These are phyloP conservation scores for Aspidapion aeneum DNA, from an alignment of 2,888 invertebrate genomes.

Conservation along the genomic window DNA sequence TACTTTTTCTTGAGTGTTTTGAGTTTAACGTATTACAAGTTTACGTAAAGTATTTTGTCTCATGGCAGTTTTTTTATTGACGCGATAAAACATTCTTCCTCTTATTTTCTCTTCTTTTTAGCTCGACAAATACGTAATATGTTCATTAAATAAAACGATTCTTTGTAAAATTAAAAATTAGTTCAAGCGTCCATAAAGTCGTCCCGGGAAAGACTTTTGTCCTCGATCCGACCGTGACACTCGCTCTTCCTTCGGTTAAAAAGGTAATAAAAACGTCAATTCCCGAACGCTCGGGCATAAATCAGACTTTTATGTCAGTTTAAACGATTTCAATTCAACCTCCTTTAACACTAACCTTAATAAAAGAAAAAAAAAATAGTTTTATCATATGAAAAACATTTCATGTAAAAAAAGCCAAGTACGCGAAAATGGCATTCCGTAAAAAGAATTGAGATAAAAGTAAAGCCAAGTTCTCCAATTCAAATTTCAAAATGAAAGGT, in stretches of 20 bases:
- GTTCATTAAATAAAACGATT: too few relatives aligned
- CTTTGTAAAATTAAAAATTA: too few relatives aligned
- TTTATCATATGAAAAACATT: background rate
- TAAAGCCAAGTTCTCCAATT: background rate
- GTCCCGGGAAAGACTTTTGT: background rate
- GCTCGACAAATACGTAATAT: too few relatives aligned
- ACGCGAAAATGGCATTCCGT: background rate
- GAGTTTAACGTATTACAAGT: too few relatives aligned
- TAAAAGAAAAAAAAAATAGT: background rate
- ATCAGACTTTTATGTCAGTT: background rate
- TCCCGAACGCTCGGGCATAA: background rate
- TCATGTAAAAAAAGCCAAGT: background rate
- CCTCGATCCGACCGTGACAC: background rate
- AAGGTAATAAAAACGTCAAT: background rate
- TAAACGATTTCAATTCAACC: background rate
- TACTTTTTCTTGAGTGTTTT: too few relatives aligned
- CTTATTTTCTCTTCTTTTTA: too few relatives aligned
- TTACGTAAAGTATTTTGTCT: too few relatives aligned
- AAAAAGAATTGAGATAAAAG: background rate
- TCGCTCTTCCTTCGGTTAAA: background rate
- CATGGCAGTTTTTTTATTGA: too few relatives aligned
- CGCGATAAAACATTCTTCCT: too few relatives aligned
- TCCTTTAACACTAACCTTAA: background rate
- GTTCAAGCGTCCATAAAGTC: too few relatives aligned
- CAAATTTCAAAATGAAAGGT: too few relatives aligned